Conservation (phyloP, 2,113 vertebrate genomes). For the Nannobrachium achirus region DNA sequence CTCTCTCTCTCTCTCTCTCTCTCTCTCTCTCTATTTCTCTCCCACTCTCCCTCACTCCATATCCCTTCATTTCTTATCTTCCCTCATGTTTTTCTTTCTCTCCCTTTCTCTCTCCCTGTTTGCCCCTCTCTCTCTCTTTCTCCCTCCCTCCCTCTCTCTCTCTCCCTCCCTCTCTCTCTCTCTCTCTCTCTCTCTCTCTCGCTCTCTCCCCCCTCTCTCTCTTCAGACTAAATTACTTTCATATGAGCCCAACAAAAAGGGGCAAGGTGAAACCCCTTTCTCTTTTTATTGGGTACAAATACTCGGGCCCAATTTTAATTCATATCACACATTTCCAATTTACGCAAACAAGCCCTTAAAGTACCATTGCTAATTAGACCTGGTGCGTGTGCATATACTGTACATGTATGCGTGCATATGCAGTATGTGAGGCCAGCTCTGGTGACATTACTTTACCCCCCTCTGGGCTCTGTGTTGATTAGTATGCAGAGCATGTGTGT, state of each 20-base stretch:
- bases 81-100: constrained; percentile 33
- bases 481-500: constrained; percentile 53
- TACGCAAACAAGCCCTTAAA: constrained; percentile 81
- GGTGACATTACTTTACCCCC: constrained; percentile 47
- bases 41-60: constrained; percentile 38
- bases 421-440: constrained; percentile 48
- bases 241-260: constrained; percentile 80
- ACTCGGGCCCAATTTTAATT: constrained; percentile 83
- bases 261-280: constrained; percentile 76
- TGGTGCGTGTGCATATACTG: constrained; percentile 44
- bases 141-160: background rate
- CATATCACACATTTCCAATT: constrained; percentile 84
- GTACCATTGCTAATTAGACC: constrained; percentile 75
- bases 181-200: background rate
- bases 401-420: constrained; percentile 33
- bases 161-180: background rate
- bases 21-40: constrained; percentile 13
- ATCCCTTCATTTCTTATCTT: constrained; percentile 37
- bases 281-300: constrained; percentile 83
- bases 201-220: background rate
- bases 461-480: constrained; percentile 50
- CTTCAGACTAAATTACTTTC: constrained; percentile 81
- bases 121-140: background rate
- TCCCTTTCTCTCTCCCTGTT: background rate
- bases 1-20: constrained; percentile 34